These are phyloP conservation scores for Gymnoscopelus braueri DNA, from an alignment of 2,797 vertebrate genomes.

Conservation along the genomic window DNA sequence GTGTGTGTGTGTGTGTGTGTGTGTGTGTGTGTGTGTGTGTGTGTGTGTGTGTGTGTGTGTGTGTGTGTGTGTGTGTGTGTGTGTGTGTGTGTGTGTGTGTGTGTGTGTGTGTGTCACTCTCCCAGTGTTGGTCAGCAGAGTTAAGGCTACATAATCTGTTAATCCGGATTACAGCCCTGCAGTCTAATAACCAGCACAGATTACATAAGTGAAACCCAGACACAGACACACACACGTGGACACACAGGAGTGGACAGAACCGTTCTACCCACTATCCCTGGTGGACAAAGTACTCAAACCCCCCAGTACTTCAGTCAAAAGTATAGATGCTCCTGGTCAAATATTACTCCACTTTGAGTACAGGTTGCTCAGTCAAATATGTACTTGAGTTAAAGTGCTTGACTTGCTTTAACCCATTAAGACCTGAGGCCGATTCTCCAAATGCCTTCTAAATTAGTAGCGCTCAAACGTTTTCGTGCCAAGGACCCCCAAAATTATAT, in stretches of 20 bases:
- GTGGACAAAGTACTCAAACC: no score
- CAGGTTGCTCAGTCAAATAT: no score
- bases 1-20: slow-evolving; percentile 6
- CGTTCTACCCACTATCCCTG: no score
- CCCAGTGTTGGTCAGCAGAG: slow-evolving; percentile 45
- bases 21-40: slow-evolving; percentile 24
- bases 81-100: background rate
- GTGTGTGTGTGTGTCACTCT: slow-evolving; percentile 9
- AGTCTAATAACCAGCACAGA: slow-evolving; percentile 38
- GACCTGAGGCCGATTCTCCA: no score
- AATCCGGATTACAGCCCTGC: slow-evolving; percentile 72
- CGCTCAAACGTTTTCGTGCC: no score
- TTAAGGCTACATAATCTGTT: slow-evolving; percentile 67
- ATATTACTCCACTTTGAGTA: no score
- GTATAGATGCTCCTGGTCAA: no score
- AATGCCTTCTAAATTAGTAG: no score
- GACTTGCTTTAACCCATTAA: no score
- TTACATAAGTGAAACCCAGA: slow-evolving; percentile 62
- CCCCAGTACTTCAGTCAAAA: no score
- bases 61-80: slow-evolving; percentile 7
- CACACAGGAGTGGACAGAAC: background rate
- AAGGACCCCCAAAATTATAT: no score
- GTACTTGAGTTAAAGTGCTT: no score
- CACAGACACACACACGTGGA: slow-evolving; percentile 28
- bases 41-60: slow-evolving; percentile 20